Conservation (phyloP, 2,113 vertebrate species). For the Martes martes region DNA sequence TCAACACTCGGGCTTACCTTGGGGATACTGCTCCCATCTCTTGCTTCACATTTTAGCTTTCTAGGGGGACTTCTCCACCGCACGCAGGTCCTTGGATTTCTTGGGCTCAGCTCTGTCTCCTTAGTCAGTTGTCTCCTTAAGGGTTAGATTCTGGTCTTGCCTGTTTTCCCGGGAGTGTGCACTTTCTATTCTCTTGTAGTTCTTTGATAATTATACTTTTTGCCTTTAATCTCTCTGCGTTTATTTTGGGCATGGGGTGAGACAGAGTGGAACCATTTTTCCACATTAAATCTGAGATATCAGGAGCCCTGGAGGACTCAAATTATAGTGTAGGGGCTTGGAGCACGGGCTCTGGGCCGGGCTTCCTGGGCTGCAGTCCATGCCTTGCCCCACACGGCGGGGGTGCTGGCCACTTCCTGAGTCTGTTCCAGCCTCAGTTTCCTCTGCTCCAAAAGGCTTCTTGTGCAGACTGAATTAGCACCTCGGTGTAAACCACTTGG, state of each 20-base stretch:
- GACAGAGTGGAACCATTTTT: constrained; percentile 58
- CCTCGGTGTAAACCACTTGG: neutral
- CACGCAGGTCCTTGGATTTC: neutral
- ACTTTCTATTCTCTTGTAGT: neutral
- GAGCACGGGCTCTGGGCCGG: neutral
- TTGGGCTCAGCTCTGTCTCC: neutral
- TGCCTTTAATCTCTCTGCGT: constrained; percentile 32
- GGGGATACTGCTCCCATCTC: neutral
- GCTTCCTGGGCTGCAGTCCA: neutral
- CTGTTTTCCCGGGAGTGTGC: neutral
- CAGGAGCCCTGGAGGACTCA: constrained; percentile 28
- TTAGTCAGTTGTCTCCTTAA: neutral
- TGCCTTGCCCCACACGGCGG: neutral
- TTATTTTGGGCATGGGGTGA: constrained; percentile 62
- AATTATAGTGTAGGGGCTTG: constrained; percentile 34
- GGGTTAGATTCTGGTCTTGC: neutral
- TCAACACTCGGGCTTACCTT: neutral
- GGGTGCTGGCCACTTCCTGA: neutral
- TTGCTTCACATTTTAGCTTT: neutral
- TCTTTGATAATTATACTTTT: constrained; percentile 12
- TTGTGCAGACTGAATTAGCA: too few species aligned
- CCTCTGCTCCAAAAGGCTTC: neutral
- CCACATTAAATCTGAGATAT: constrained; percentile 52
- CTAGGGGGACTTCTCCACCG: neutral
- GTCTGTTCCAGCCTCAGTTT: neutral